Percentiles rank a stretch among this genome's conserved stretches.
Conservation (phyloP, 2,113 vertebrate genomes). For the Sarotherodon lohbergeri region DNA sequence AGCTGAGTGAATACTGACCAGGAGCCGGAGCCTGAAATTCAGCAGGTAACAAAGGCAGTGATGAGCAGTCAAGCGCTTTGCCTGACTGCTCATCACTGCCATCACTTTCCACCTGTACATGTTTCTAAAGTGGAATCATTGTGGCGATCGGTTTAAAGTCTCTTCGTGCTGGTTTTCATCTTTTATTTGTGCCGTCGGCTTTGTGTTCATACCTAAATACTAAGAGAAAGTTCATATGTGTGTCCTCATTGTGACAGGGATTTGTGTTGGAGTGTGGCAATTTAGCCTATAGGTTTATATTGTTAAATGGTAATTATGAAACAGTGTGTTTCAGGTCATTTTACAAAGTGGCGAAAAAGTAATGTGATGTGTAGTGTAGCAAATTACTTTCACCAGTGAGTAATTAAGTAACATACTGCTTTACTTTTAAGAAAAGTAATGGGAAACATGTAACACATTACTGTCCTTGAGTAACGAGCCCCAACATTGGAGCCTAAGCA, state of each 20-base stretch:
- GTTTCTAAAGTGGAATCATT: background rate
- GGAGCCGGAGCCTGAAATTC: background rate
- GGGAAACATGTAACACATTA: background rate
- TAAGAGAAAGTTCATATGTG: background rate
- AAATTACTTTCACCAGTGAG: background rate
- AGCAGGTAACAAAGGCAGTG: background rate
- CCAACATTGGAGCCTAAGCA: background rate
- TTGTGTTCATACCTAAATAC: background rate
- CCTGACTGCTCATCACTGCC: too few species aligned
- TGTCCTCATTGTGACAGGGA: background rate
- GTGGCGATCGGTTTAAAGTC: background rate
- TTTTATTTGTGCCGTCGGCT: background rate
- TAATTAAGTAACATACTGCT: background rate
- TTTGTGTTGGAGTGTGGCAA: background rate
- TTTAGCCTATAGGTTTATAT: background rate
- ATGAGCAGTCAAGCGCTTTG: background rate
- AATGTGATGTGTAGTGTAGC: background rate
- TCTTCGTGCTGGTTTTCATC: background rate
- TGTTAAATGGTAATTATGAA: background rate
- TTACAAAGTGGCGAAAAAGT: background rate
- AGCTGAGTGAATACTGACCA: background rate
- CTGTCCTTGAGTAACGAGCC: accelerated
- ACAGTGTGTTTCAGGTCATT: background rate
- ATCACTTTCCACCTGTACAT: background rate
- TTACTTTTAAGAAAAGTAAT: background rate